phyloP scores from a whole-genome alignment of 2,113 vertebrate species.

The Oncorhynchus kisutch region DNA sequence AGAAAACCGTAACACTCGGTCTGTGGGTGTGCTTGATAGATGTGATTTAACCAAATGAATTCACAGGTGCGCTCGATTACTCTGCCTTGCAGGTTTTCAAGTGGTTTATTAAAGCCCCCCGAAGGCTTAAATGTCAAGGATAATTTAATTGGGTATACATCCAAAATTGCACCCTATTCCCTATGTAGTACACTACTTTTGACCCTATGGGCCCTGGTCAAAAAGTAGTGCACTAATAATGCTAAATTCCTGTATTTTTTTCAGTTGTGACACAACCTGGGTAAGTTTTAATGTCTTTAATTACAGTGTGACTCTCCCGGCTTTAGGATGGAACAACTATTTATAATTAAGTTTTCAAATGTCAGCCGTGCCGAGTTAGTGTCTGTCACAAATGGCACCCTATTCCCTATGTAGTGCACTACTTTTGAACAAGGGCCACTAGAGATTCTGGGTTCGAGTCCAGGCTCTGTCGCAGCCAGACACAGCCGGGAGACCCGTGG shows the following conservation, averaged over 20 bases:
- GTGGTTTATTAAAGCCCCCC: neutral
- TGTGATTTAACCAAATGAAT: slow-evolving; percentile 7
- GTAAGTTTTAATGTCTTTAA: slow-evolving; percentile 15
- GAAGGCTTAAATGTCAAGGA: slow-evolving; percentile 12
- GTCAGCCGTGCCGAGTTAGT: slow-evolving; percentile 2
- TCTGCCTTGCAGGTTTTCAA: neutral
- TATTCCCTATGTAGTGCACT: no score
- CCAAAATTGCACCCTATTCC: no score
- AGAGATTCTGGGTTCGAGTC: no score
- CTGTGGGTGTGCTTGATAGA: neutral
- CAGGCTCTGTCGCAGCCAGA: no score
- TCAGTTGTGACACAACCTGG: no score
- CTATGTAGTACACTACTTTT: no score
- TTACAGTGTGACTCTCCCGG: slow-evolving; percentile 8
- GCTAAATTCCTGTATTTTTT: no score
- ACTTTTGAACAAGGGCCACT: no score
- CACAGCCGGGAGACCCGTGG: no score
- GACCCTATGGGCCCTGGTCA: no score
- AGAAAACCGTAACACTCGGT: neutral
- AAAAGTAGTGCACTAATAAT: no score
- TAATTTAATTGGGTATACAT: slow-evolving; percentile 1
- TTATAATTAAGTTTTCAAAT: slow-evolving; percentile 4
- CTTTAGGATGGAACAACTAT: neutral
- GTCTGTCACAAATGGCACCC: neutral
- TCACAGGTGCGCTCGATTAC: neutral